Base-by-base conservation (phyloP, 2,113 vertebrate species). In the Heliornis fulica region DNA sequence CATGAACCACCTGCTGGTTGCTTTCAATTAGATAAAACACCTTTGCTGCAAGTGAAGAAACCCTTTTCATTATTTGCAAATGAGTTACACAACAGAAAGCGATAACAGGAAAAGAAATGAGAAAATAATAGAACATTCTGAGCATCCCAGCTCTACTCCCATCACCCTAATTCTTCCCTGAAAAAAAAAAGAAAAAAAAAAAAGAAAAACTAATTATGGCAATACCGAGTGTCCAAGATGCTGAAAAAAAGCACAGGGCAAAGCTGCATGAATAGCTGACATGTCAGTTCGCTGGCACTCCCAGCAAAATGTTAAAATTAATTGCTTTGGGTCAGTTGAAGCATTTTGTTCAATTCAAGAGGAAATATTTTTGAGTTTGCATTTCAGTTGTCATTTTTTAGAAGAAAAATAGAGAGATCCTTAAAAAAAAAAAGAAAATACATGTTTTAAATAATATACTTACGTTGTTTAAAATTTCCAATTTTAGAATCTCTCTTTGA, bases 21-120 rank as follows among this genome's bases (percentile, higher is more conserved):
- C 79, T 94, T 96, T 97, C 94, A 95, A 83, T 94, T 94, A 97
- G 79, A 96, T 74, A 91, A 92, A 94, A 96, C 21, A 17, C 31
- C 63, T 81, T 80, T 40, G 50, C 32, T 90, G 41, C 38, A 93
- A 83, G 50, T 63, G 54, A 93, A 54, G 31, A 89, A 92, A 91
- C 4, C 3, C 15, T 92, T 94, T 94, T 91, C 59, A 74, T 89
- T 94, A 88, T 86, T 84, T 94, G 80, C n/a, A 59, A 79, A 75
- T 61, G 57, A 91, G 32, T 79, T 86, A 48, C 38, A 54, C 20
- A 88, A 80, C 13, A 41, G 26, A 90, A 95, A 94, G 34, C 3
- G 2, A 17, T 65, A 95, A 79, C n/a, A 79, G 50, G 29, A 54
- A 87, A 94, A 94, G 26, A 80, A 94, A 86, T 10, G 1, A 63